Evolutionary conservation across 2,113 vertebrate species (phyloP).

Genomic region (Uria lomvia): DNA sequence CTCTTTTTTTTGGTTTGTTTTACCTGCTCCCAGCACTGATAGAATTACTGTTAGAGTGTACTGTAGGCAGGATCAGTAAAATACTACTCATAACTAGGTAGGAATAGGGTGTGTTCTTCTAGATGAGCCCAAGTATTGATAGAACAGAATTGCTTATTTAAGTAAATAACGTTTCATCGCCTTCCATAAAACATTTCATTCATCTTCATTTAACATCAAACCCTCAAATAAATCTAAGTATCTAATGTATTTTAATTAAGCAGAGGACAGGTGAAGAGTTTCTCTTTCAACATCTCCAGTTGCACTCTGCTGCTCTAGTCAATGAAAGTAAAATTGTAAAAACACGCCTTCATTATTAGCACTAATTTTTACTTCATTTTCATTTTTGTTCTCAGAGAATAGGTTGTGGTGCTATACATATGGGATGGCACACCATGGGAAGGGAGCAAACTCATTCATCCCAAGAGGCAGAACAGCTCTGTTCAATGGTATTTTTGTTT

Average conservation of each 20-base stretch:
- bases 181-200: constrained; percentile 59
- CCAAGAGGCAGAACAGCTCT: not conserved
- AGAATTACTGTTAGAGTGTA: not conserved
- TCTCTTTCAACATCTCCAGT: constrained; percentile 40
- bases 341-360: constrained; percentile 46
- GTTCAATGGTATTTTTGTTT: not conserved
- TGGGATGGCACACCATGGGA: not conserved
- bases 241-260: constrained; percentile 67
- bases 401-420: not conserved
- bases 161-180: constrained; percentile 24
- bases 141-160: constrained; percentile 50
- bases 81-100: not conserved
- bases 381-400: not conserved
- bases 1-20: not conserved
- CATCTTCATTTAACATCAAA: constrained; percentile 65
- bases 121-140: not conserved
- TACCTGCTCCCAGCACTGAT: not conserved
- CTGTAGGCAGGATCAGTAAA: not conserved
- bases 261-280: constrained; percentile 37
- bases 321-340: constrained; percentile 40
- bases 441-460: not conserved
- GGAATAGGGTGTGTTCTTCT: not conserved
- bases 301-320: constrained; percentile 55
- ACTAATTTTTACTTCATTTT: constrained; percentile 45
- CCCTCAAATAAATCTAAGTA: constrained; percentile 45